Evolutionary conservation across 2,888 invertebrate genomes (phyloP), one percentile per base, ranked within the genome.

Genomic region (Tubulanus polymorphus): DNA sequence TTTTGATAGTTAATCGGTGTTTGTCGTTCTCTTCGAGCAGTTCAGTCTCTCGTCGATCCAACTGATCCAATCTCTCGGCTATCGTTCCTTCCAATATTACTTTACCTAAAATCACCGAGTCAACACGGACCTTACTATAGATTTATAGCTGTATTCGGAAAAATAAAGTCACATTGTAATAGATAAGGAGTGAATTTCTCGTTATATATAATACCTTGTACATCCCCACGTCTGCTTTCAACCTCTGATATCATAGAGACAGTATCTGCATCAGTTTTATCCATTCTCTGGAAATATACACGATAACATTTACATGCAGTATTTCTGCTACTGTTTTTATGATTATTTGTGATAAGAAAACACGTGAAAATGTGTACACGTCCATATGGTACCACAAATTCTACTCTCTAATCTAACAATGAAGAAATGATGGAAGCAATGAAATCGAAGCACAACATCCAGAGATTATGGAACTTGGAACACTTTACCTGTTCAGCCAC

Each of bases 1-100:
- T 61, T 55, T 68, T 71, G 29, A 73, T 63, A 8, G 63, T 62
- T 10, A 53, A 51, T 49, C 66, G 66, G 28, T 69, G 69, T 55
- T 66, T 72, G 26, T 71, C 63, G 5, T 73, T 51, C 52, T 74
- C 69, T 25, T 74, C 73, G 27, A 78, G 57, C 2, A 77, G 67
- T 41, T 76, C 74, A 8, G 76, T 74, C 62, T 78, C 78, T 48
- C 76, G 60, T 51, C 69, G 66, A 60, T 78, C 78, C 35, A 78
- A 59, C 61, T 71, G 72, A 35, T 75, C 72, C 27, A 77, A 61
- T 15, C 73, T 55, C 53, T 77, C 70, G 20, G 70, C 71, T 45
- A 72, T 23, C n/a, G 59, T 62, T 1, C 78, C 77, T 29, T 71
- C 67, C n/a, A 76, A 65, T 1, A 61, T 65, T 35, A 78, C 55